Conservation (phyloP, 2,113 vertebrate species). For the Nicator chloris region DNA sequence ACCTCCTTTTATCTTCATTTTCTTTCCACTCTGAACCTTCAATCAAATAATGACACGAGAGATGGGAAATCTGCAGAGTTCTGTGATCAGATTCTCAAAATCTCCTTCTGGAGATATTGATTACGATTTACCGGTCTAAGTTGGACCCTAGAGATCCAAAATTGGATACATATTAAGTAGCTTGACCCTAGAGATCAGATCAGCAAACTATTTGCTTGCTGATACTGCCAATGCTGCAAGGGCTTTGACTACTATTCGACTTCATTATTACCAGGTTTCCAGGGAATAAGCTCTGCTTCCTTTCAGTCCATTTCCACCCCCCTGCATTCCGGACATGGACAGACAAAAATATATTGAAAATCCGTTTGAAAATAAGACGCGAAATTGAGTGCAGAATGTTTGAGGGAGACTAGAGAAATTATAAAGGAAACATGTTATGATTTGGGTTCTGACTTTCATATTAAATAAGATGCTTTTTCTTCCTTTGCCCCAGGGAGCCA, state of each 20-base stretch:
- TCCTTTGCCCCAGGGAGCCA: not conserved
- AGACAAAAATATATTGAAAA: not conserved
- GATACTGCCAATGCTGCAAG: not conserved
- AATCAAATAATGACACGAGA: not conserved
- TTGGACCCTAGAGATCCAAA: not conserved
- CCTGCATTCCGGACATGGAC: accelerated
- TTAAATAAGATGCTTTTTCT: not conserved
- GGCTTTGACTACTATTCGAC: not conserved
- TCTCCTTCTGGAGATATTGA: not conserved
- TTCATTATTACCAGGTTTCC: not conserved
- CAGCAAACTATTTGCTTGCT: not conserved
- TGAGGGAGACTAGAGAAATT: not conserved
- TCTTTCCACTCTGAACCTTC: not conserved
- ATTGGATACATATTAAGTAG: not conserved
- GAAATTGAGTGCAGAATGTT: not conserved
- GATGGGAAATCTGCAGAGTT: not conserved
- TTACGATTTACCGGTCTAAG: not conserved
- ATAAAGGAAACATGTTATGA: not conserved
- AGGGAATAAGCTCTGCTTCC: not conserved
- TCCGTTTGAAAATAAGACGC: not conserved
- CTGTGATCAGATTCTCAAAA: not conserved
- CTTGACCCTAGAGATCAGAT: not conserved
- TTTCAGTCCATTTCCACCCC: not conserved
- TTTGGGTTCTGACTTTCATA: not conserved
- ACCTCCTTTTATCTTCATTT: not conserved